A percentile compares a stretch with the other conserved stretches of the same genome.
Conservation (phyloP, 2,888 invertebrate genomes). For the Leuctra nigra region DNA sequence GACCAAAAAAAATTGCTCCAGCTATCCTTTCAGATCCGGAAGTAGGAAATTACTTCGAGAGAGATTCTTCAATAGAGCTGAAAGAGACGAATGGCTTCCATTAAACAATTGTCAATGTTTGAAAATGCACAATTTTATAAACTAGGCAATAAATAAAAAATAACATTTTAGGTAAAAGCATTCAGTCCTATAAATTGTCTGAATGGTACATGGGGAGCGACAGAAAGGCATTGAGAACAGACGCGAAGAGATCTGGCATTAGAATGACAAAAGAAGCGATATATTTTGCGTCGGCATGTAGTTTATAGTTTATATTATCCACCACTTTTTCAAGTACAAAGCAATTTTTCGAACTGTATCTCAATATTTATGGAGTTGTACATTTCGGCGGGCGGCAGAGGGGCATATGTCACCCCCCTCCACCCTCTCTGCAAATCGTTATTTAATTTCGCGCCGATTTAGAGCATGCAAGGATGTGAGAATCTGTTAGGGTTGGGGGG, state of each 20-base stretch:
- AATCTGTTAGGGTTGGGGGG: slow-evolving; percentile 8
- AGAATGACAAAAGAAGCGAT: slow-evolving; percentile 4
- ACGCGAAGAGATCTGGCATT: background rate
- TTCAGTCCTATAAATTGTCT: background rate
- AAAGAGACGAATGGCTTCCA: background rate
- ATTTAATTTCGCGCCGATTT: slow-evolving; percentile 24
- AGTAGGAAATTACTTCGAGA: no score
- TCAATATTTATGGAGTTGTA: slow-evolving; percentile 15
- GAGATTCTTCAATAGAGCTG: no score
- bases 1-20: no score
- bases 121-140: background rate
- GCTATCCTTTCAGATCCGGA: no score
- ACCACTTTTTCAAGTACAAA: slow-evolving; percentile 3
- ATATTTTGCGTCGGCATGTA: background rate
- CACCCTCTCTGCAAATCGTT: slow-evolving; percentile 20
- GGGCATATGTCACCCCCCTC: slow-evolving; percentile 1
- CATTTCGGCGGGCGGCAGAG: background rate
- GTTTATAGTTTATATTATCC: background rate
- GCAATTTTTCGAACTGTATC: background rate
- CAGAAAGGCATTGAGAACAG: slow-evolving; percentile 9
- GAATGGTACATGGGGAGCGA: background rate
- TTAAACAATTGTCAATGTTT: background rate
- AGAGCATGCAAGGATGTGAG: slow-evolving; percentile 5
- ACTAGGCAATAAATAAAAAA: background rate
- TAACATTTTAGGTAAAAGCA: background rate